Conservation (phyloP, 37 sponge, comb jelly and placozoan genomes). For the Hexactinellida sp. region DNA sequence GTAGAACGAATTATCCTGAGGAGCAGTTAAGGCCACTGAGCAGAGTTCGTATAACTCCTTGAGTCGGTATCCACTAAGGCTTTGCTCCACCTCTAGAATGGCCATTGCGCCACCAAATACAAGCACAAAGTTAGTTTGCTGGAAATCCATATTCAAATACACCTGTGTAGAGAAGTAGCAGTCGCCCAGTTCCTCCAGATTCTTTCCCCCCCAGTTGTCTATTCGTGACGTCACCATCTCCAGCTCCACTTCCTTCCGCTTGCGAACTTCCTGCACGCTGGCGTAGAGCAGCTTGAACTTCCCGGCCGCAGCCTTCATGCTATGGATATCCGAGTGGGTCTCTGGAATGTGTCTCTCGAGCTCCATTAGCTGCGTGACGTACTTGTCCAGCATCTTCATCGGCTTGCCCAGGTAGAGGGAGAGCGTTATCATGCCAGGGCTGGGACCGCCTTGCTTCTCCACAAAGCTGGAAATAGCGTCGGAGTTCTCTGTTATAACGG, state of each 20-base stretch:
- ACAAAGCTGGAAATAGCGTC: conserved; percentile 71
- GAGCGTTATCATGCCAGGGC: conserved; percentile 68
- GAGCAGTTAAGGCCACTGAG: background rate
- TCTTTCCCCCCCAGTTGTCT: conserved; percentile 54
- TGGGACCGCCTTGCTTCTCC: conserved; percentile 65
- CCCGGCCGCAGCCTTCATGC: background rate
- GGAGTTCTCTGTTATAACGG: conserved; percentile 78
- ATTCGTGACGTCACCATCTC: conserved; percentile 74
- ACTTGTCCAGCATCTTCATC: conserved; percentile 76
- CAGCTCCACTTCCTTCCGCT: conserved; percentile 67
- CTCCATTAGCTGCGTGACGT: conserved; percentile 56
- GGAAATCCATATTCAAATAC: conserved; percentile 11
- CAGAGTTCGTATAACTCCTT: background rate
- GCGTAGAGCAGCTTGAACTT: conserved; percentile 21
- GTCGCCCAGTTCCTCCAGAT: background rate
- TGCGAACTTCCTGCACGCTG: conserved; percentile 53
- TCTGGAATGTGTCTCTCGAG: conserved; percentile 51
- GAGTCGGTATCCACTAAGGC: conserved; percentile 72
- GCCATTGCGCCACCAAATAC: conserved; percentile 51
- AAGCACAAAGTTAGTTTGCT: conserved; percentile 33
- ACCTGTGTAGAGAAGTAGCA: conserved; percentile 13
- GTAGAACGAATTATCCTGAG: background rate
- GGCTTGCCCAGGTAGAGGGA: conserved; percentile 78
- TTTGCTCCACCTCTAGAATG: conserved; percentile 52
- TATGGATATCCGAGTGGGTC: background rate